Conservation (phyloP, 2,797 vertebrate species). For the Enteromius mattozi region DNA sequence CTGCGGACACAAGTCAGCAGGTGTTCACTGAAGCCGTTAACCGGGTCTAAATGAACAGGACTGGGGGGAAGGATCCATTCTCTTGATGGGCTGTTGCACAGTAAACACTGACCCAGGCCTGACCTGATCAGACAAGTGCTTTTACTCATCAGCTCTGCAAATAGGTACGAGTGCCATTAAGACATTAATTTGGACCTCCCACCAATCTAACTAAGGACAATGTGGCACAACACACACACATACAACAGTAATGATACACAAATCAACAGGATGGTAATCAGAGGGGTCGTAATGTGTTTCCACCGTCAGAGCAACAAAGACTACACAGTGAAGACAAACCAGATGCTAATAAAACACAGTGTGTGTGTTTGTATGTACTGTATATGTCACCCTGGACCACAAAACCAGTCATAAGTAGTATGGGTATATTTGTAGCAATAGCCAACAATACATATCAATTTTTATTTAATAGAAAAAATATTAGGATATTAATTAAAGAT, state of each 20-base stretch:
- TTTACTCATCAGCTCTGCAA: slow-evolving; percentile 44
- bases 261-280: slow-evolving; percentile 41
- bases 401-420: background rate
- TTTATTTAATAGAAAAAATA: too few relatives aligned
- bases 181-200: slow-evolving; percentile 46
- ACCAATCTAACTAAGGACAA: slow-evolving; percentile 28
- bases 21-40: slow-evolving; percentile 45
- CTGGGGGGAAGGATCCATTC: slow-evolving; percentile 45
- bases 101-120: slow-evolving; percentile 45
- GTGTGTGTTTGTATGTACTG: background rate
- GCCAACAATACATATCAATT: background rate
- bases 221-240: slow-evolving; percentile 25
- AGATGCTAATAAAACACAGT: slow-evolving; percentile 44
- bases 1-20: slow-evolving; percentile 41
- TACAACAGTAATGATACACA: slow-evolving; percentile 26
- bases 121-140: slow-evolving; percentile 43
- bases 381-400: background rate
- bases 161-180: slow-evolving; percentile 36
- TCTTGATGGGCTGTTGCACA: slow-evolving; percentile 38
- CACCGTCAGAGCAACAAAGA: slow-evolving; percentile 22
- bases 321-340: slow-evolving; percentile 40
- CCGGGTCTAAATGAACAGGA: slow-evolving; percentile 41
- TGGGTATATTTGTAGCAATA: background rate
- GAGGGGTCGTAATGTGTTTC: background rate
- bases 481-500: too few relatives aligned